These are phyloP conservation scores for Pyrgilauda ruficollis DNA, from an alignment of 2,113 vertebrate genomes.

Conservation along the genomic window DNA sequence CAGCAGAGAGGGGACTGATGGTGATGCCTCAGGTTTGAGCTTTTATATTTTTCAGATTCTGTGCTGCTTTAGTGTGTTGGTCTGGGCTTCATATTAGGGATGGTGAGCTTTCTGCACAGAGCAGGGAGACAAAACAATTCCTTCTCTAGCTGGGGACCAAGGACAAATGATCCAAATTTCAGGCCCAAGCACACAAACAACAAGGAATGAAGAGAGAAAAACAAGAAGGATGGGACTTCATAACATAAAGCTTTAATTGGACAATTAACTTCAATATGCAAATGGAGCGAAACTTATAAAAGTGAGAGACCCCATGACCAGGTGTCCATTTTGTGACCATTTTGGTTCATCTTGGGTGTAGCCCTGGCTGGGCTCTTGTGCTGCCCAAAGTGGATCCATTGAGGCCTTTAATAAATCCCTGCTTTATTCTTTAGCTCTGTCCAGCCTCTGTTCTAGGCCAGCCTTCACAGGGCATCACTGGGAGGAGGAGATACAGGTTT, in stretches of 20 bases:
- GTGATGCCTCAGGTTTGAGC: neutral
- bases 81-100: neutral
- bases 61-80: neutral
- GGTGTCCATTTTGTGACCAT: neutral
- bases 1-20: rapidly evolving
- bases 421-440: neutral
- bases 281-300: neutral
- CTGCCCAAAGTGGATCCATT: neutral
- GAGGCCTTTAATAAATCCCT: neutral
- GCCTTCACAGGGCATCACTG: neutral
- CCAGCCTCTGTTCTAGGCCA: rapidly evolving
- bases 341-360: neutral
- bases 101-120: neutral
- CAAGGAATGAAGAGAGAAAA: neutral
- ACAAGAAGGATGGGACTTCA: neutral
- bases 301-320: neutral
- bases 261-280: neutral
- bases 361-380: neutral
- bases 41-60: neutral
- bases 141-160: neutral
- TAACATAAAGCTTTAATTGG: neutral
- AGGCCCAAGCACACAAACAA: neutral
- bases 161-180: neutral
- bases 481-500: neutral
- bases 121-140: neutral